These are phyloP conservation scores for Creontiades dilutus DNA, from an alignment of 2,888 invertebrate species.

Conservation along the genomic window DNA sequence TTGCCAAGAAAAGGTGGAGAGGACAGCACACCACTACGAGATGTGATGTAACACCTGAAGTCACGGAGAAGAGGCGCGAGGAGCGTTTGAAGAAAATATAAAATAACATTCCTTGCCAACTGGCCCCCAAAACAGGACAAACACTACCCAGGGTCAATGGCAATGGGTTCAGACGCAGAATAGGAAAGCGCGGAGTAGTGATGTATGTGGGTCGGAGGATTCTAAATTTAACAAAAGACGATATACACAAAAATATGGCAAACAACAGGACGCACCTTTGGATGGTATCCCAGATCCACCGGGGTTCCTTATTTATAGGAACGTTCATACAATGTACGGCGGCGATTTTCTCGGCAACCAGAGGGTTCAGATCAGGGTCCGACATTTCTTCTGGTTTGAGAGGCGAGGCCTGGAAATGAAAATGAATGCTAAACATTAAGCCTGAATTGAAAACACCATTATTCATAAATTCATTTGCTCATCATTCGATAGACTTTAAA, in stretches of 20 bases:
- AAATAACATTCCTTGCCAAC: not conserved
- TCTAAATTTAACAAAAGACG: not conserved
- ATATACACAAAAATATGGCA: not conserved
- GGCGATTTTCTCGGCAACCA: slow-evolving; percentile 96
- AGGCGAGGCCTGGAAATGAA: slow-evolving; percentile 86
- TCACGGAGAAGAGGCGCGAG: not conserved
- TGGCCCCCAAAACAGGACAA: slow-evolving; percentile 7
- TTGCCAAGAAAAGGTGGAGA: too few relatives aligned
- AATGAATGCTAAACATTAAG: not conserved
- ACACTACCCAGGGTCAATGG: slow-evolving; percentile 28
- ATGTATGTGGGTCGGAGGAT: not conserved
- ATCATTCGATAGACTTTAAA: too few relatives aligned
- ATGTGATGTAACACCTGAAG: slow-evolving; percentile 35
- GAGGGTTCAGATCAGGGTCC: slow-evolving; percentile 87
- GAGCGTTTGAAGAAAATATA: slow-evolving; percentile 24
- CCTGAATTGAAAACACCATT: too few relatives aligned
- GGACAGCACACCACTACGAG: not conserved
- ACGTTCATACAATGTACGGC: slow-evolving; percentile 95
- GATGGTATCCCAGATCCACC: slow-evolving; percentile 96
- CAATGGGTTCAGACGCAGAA: not conserved
- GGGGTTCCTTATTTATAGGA: slow-evolving; percentile 96
- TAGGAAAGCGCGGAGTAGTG: not conserved
- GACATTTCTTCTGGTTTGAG: slow-evolving; percentile 90
- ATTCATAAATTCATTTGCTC: too few relatives aligned
- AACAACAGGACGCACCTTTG: slow-evolving; percentile 81